Evolutionary conservation across 1,140 invertebrate genomes (phyloP).

Genomic region (Halesus radiatus): DNA sequence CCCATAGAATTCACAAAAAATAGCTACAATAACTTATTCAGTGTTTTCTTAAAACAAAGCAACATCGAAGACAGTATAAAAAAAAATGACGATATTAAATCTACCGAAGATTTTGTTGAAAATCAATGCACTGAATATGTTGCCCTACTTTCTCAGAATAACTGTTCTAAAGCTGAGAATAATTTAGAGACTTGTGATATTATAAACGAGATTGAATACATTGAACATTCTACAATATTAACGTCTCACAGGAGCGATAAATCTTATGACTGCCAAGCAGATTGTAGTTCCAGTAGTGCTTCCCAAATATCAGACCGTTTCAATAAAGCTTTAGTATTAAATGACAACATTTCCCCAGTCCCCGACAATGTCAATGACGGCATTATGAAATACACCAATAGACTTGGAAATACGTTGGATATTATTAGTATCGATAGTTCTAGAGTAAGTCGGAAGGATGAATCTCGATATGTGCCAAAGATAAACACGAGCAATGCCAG

Average conservation of each 20-base stretch:
- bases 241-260: slow-evolving; percentile 36
- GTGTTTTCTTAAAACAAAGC: slow-evolving; percentile 43
- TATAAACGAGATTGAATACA: neutral
- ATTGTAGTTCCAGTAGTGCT: slow-evolving; percentile 28
- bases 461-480: slow-evolving; percentile 12
- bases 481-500: neutral
- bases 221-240: slow-evolving; percentile 25
- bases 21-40: slow-evolving; percentile 51
- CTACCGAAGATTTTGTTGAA: too few relatives aligned
- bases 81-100: neutral
- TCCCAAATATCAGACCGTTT: slow-evolving; percentile 26
- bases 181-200: slow-evolving; percentile 4
- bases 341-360: neutral
- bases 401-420: neutral
- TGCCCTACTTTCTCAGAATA: neutral
- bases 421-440: neutral
- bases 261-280: slow-evolving; percentile 33
- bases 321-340: slow-evolving; percentile 6
- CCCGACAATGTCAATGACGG: neutral
- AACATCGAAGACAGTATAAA: slow-evolving; percentile 1
- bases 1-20: slow-evolving; percentile 62
- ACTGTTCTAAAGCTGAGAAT: neutral
- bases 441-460: neutral
- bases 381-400: neutral
- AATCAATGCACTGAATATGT: neutral